A percentile compares a stretch with the other conserved stretches of the same genome.
phyloP scores from a whole-genome alignment of 2,113 vertebrate genomes.

The Nycticorax nycticorax region DNA sequence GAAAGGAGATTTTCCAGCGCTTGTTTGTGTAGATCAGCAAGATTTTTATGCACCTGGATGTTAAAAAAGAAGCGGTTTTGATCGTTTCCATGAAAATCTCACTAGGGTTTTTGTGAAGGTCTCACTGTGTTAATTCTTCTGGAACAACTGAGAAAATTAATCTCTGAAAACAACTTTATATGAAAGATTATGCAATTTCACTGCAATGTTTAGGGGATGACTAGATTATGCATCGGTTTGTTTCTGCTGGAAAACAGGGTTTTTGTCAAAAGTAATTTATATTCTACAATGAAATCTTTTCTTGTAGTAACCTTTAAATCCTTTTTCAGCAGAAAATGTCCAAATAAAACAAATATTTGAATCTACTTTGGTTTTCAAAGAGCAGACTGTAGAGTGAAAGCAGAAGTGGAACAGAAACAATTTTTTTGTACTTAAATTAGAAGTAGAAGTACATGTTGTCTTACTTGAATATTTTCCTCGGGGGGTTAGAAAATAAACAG shows the following conservation, averaged over 20 bases:
- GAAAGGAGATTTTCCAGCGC: neutral
- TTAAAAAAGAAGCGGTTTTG: neutral
- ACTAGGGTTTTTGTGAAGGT: neutral
- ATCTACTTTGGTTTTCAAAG: neutral
- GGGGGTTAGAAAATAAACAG: conserved; percentile 6
- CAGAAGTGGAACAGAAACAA: neutral
- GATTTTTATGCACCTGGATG: neutral
- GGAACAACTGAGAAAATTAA: neutral
- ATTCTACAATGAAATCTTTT: neutral
- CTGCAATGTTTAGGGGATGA: neutral
- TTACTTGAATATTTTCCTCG: neutral
- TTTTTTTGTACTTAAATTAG: neutral
- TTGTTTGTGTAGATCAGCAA: neutral
- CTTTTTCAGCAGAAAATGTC: neutral
- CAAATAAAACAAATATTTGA: neutral
- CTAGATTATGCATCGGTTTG: fast-evolving
- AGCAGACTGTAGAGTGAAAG: neutral
- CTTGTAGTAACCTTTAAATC: neutral
- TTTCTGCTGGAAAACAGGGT: neutral
- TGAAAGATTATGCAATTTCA: neutral
- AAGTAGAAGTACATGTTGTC: neutral
- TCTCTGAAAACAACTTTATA: neutral
- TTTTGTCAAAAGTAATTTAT: neutral
- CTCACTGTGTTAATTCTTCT: neutral
- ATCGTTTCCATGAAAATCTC: neutral